phyloP scores from a whole-genome alignment of 2,888 invertebrate genomes.

The Hirtodrosophila histrioides region DNA sequence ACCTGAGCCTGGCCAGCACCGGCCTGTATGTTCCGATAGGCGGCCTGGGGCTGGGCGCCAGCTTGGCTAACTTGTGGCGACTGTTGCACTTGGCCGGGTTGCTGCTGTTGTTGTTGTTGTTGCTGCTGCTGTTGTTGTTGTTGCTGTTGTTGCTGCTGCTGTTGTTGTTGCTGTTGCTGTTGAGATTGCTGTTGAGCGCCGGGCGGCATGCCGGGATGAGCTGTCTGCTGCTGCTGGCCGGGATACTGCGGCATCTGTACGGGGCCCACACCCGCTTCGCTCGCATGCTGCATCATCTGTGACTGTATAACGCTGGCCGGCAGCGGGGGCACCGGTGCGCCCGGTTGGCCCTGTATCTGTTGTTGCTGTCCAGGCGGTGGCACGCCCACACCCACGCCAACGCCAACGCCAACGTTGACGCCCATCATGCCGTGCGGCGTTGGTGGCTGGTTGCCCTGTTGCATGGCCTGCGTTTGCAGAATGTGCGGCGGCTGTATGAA shows the following conservation, averaged over 20 bases:
- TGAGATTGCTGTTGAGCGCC: slow-evolving; percentile 80
- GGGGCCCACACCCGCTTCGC: slow-evolving; percentile 63
- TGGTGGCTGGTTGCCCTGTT: slow-evolving; percentile 81
- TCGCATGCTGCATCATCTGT: slow-evolving; percentile 83
- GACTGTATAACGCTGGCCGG: slow-evolving; percentile 85
- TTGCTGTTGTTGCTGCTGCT: background rate
- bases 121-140: too few species aligned
- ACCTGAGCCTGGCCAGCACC: slow-evolving; percentile 67
- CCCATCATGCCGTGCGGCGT: slow-evolving; percentile 81
- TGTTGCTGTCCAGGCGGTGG: slow-evolving; percentile 62
- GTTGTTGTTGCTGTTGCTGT: slow-evolving; percentile 62
- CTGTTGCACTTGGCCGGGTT: slow-evolving; percentile 37
- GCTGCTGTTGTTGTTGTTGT: slow-evolving; percentile 11
- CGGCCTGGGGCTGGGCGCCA: slow-evolving; percentile 31
- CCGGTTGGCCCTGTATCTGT: slow-evolving; percentile 50
- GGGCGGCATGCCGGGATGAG: slow-evolving; percentile 81
- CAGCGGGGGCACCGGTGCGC: slow-evolving; percentile 39
- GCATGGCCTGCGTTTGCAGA: slow-evolving; percentile 83
- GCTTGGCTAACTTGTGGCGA: slow-evolving; percentile 43
- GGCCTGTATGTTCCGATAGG: slow-evolving; percentile 71
- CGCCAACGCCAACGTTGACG: slow-evolving; percentile 39
- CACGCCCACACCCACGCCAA: slow-evolving; percentile 62
- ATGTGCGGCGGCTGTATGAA: slow-evolving; percentile 86
- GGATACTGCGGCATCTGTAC: slow-evolving; percentile 81
- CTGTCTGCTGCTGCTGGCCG: slow-evolving; percentile 68